Conservation (phyloP, 2,113 vertebrate species). For the Trinectes maculatus region DNA sequence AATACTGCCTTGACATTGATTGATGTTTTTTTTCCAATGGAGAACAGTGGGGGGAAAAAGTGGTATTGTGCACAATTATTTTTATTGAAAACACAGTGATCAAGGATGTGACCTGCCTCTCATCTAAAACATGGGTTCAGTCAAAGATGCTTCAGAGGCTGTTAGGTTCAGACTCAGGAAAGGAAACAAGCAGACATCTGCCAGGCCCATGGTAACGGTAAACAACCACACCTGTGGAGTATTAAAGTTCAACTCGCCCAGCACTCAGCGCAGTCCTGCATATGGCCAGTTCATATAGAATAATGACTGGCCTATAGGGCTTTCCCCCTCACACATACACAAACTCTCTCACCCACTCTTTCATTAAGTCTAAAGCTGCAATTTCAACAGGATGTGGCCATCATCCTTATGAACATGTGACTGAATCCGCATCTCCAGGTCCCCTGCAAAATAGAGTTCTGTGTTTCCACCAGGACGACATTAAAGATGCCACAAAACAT, state of each 20-base stretch:
- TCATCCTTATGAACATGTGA: slow-evolving; percentile 68
- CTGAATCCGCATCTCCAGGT: slow-evolving; percentile 67
- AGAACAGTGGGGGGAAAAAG: slow-evolving; percentile 25
- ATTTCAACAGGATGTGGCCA: slow-evolving; percentile 76
- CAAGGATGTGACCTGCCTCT: slow-evolving; percentile 7
- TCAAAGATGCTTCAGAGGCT: slow-evolving; percentile 25
- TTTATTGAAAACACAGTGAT: slow-evolving; percentile 34
- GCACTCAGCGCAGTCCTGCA: slow-evolving; percentile 37
- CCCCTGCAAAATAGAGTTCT: slow-evolving; percentile 50
- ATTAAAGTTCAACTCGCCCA: slow-evolving; percentile 48
- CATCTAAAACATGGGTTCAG: slow-evolving; percentile 13
- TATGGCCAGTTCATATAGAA: slow-evolving; percentile 64
- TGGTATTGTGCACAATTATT: slow-evolving; percentile 37
- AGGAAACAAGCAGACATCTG: slow-evolving; percentile 42
- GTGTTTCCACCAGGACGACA: slow-evolving; percentile 54
- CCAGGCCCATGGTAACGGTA: slow-evolving; percentile 35
- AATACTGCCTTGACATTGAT: slow-evolving; percentile 37
- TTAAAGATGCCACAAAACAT: slow-evolving; percentile 56
- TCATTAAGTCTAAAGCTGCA: slow-evolving; percentile 72
- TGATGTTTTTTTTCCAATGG: slow-evolving; percentile 53
- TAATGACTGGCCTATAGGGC: slow-evolving; percentile 69
- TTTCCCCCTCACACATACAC: slow-evolving; percentile 43
- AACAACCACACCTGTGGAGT: slow-evolving; percentile 63
- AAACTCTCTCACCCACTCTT: slow-evolving; percentile 48
- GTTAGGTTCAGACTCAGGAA: slow-evolving; percentile 21